phyloP scores from a whole-genome alignment of 2,113 vertebrate genomes.

The Pluvialis apricaria region DNA sequence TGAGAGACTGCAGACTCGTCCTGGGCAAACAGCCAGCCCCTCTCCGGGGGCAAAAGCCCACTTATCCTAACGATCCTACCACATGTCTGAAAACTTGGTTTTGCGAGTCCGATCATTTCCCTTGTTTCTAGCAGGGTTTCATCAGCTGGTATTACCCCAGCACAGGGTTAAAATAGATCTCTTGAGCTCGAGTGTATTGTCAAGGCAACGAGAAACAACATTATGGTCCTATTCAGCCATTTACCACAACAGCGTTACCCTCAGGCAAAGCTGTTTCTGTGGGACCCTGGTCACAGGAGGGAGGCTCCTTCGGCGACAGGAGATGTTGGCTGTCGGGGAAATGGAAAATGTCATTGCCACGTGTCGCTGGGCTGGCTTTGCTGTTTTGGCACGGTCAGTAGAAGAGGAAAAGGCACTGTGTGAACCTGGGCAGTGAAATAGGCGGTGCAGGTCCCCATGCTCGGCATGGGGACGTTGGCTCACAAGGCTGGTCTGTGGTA shows the following conservation, averaged over 20 bases:
- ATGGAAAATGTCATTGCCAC: background rate
- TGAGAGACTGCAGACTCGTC: background rate
- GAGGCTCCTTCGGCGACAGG: background rate
- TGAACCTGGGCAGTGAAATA: background rate
- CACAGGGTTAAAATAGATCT: background rate
- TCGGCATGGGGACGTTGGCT: fast-evolving
- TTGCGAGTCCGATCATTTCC: fast-evolving
- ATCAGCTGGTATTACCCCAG: background rate
- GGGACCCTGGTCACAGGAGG: background rate
- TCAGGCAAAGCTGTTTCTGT: background rate
- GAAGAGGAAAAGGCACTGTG: background rate
- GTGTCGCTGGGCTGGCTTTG: background rate
- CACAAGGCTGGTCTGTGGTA: background rate
- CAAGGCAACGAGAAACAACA: background rate
- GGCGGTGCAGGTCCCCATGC: fast-evolving
- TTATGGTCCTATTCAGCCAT: background rate
- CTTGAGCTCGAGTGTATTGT: background rate
- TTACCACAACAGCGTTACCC: background rate
- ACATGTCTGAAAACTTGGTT: background rate
- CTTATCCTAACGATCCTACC: background rate
- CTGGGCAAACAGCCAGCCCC: background rate
- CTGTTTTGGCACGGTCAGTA: background rate
- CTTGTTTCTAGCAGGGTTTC: background rate
- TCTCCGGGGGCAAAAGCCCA: background rate
- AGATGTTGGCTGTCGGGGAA: background rate